Evolutionary conservation across 1,140 invertebrate genomes (phyloP).

Genomic region (Eumeta japonica): DNA sequence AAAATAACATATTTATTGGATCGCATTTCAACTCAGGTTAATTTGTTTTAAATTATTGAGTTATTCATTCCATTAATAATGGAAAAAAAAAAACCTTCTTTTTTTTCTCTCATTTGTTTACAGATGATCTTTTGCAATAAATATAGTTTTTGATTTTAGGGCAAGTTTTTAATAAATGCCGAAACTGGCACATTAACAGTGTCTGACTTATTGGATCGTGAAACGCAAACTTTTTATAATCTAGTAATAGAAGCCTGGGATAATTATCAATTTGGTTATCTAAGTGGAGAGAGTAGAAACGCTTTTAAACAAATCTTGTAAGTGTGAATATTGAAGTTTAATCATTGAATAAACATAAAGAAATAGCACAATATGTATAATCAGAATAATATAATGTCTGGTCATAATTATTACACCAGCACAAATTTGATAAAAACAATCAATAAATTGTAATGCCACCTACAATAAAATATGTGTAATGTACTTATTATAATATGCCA

Average conservation of each 20-base stretch:
- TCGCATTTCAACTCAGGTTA: constrained; percentile 75
- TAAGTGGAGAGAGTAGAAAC: constrained; percentile 86
- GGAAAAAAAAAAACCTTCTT: too few relatives aligned
- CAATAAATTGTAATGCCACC: not conserved
- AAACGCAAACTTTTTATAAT: constrained; percentile 72
- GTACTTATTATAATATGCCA: too few relatives aligned
- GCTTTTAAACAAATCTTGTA: constrained; percentile 89
- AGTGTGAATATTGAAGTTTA: too few relatives aligned
- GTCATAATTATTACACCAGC: not conserved
- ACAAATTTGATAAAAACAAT: not conserved
- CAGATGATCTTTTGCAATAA: not conserved
- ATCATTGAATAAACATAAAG: constrained; percentile 2
- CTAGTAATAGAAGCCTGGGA: constrained; percentile 92
- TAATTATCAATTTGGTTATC: constrained; percentile 89
- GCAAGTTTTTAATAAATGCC: constrained; percentile 82
- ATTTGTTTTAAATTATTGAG: too few relatives aligned
- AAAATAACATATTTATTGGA: constrained; percentile 89
- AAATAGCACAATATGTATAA: not conserved
- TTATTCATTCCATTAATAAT: not conserved
- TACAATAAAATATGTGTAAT: too few relatives aligned
- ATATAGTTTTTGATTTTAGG: constrained; percentile 38
- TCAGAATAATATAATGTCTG: not conserved
- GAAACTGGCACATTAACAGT: constrained; percentile 81
- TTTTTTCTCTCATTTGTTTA: constrained; percentile 2
- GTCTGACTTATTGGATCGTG: constrained; percentile 78